Percentiles rank a stretch among this genome's conserved stretches.
phyloP scores from a whole-genome alignment of 2,888 invertebrate species.

The Sinhomidia bicolor region DNA sequence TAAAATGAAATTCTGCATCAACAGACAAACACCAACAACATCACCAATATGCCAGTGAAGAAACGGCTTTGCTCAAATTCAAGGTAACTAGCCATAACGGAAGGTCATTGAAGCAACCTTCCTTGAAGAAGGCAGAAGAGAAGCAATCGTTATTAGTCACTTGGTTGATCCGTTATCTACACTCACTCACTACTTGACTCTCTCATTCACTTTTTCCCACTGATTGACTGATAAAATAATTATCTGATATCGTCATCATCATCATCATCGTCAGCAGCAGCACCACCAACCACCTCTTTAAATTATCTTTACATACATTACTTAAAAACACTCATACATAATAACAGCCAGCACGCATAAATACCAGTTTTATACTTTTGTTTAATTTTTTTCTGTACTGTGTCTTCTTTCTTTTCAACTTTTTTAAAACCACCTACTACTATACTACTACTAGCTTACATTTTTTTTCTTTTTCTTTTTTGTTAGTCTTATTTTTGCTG shows the following conservation, averaged over 20 bases:
- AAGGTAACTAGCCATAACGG: conserved; percentile 70
- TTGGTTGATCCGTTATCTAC: conserved; percentile 64
- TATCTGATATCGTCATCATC: conserved; percentile 32
- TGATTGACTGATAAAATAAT: conserved; percentile 33
- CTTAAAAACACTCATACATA: neutral
- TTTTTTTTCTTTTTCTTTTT: neutral
- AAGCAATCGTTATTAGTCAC: conserved; percentile 62
- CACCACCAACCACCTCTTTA: too few relatives aligned
- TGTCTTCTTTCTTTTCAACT: neutral
- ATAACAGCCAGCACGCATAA: neutral
- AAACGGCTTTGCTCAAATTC: conserved; percentile 56
- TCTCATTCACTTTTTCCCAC: conserved; percentile 69
- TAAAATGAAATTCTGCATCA: neutral
- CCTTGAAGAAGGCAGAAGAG: conserved; percentile 67
- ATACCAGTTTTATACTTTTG: neutral
- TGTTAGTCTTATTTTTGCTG: neutral
- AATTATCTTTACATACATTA: neutral
- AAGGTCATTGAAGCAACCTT: conserved; percentile 73
- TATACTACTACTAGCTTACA: conserved; percentile 32
- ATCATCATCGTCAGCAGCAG: neutral
- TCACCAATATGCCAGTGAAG: neutral
- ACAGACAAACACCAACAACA: neutral
- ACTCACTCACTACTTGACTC: conserved; percentile 19
- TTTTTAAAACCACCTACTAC: too few relatives aligned
- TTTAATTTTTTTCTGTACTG: neutral